Evolutionary conservation across 2,113 vertebrate genomes (phyloP).

Genomic region (Rhabdomys dilectus): DNA sequence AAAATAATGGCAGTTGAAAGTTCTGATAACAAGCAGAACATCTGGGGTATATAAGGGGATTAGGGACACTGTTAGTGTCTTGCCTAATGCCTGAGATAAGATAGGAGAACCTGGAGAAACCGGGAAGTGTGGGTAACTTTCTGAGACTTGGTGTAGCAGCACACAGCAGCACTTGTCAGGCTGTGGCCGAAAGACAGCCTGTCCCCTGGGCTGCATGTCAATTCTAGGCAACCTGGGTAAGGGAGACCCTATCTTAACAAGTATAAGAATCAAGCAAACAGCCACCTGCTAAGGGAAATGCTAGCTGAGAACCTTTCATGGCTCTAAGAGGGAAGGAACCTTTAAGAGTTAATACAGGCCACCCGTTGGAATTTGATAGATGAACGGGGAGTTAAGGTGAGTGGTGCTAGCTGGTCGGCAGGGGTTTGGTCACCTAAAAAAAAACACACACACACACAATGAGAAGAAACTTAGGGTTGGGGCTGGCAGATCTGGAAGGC

Average conservation of each 20-base stretch:
- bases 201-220: neutral
- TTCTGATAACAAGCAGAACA: constrained; percentile 32
- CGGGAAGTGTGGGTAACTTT: neutral
- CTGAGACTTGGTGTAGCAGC: neutral
- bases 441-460: neutral
- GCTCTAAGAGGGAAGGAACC: neutral
- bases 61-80: neutral
- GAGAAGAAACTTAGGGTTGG: neutral
- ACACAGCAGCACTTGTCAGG: neutral
- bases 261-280: neutral
- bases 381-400: neutral
- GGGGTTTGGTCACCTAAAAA: neutral
- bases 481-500: neutral
- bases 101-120: neutral
- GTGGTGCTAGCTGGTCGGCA: neutral
- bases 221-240: too few relatives aligned
- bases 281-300: neutral
- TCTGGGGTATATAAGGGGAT: neutral
- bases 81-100: neutral
- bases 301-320: neutral
- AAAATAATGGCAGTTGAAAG: neutral
- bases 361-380: neutral
- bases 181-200: neutral
- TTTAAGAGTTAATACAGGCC: neutral
- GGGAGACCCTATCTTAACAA: neutral